A percentile compares a stretch with the other conserved stretches of the same genome.
phyloP scores from a whole-genome alignment of 2,888 invertebrate species.

The Caenorhabditis virilis region DNA sequence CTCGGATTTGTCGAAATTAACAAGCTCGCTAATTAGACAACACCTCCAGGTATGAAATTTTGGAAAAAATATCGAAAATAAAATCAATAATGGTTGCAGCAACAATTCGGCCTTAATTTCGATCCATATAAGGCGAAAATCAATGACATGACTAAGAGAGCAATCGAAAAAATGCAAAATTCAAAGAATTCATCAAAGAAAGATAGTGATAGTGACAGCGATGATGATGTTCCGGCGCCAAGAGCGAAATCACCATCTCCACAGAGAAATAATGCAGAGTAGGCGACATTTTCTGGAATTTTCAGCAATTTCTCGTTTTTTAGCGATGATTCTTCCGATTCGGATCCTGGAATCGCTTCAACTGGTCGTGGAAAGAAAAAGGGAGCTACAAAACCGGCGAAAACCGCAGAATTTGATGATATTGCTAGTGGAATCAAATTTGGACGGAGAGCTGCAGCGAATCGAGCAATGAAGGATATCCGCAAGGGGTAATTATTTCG shows the following conservation, averaged over 20 bases:
- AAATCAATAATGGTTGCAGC: slow-evolving; percentile 12
- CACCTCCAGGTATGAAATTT: slow-evolving; percentile 37
- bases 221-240: too few species aligned
- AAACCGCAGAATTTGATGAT: slow-evolving; percentile 3
- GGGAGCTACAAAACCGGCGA: background rate
- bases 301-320: background rate
- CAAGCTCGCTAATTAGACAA: slow-evolving; percentile 6
- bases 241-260: too few species aligned
- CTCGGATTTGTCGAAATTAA: slow-evolving; percentile 15
- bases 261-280: too few species aligned
- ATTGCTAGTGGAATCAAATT: slow-evolving; percentile 22
- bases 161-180: slow-evolving; percentile 11
- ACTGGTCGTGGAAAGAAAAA: slow-evolving; percentile 10
- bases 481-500: background rate
- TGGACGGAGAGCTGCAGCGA: slow-evolving; percentile 28
- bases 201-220: slow-evolving; percentile 13
- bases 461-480: slow-evolving; percentile 23
- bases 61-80: too few species aligned
- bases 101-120: slow-evolving; percentile 21
- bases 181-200: slow-evolving; percentile 3
- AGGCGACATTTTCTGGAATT: background rate
- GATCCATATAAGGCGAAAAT: slow-evolving; percentile 12
- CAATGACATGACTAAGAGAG: slow-evolving; percentile 16
- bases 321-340: too few species aligned
- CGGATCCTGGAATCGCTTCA: slow-evolving; percentile 17